phyloP scores from a whole-genome alignment of 2,797 vertebrate genomes.

The Pipistrellus pipistrellus region DNA sequence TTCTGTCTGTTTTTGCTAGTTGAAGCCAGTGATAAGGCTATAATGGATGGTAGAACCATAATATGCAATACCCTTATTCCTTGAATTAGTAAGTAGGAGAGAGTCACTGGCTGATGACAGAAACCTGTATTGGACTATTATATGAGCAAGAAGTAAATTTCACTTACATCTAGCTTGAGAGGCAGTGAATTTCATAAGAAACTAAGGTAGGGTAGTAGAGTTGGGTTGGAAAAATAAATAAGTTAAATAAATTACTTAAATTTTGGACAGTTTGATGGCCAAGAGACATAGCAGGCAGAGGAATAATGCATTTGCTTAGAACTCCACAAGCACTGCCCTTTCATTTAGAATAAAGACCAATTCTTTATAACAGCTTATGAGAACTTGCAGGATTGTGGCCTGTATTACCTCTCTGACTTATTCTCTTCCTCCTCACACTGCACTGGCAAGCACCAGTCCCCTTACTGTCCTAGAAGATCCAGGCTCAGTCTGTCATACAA shows the following conservation, averaged over 20 bases:
- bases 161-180: neutral
- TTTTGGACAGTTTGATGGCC: neutral
- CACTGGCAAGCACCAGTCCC: neutral
- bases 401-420: neutral
- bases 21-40: neutral
- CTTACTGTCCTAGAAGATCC: neutral
- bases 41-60: neutral
- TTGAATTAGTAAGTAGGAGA: neutral
- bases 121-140: neutral
- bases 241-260: neutral
- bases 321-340: neutral
- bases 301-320: neutral
- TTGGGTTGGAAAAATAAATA: neutral
- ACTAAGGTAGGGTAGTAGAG: neutral
- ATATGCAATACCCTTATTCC: neutral
- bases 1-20: neutral
- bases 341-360: neutral
- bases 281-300: neutral
- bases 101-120: neutral
- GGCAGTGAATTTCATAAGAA: neutral
- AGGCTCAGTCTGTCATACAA: neutral
- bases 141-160: neutral
- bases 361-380: neutral
- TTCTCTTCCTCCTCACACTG: neutral
- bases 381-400: neutral